Percentiles rank a stretch among this genome's conserved stretches.
These are phyloP conservation scores for Altica lythri DNA, from an alignment of 2,888 invertebrate genomes.

Conservation along the genomic window DNA sequence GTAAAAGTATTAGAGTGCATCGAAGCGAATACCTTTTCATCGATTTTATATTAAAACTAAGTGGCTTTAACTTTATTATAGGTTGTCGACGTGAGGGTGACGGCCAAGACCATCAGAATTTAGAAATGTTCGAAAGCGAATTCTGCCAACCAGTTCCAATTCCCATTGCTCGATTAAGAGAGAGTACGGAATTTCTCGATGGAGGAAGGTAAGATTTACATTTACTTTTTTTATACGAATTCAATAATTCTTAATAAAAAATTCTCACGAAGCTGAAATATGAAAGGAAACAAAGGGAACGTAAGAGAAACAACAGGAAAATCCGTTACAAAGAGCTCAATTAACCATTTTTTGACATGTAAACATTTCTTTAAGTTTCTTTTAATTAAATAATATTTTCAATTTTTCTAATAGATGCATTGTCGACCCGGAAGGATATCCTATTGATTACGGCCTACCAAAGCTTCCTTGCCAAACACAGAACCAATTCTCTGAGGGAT, in stretches of 20 bases:
- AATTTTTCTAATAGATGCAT: constrained; percentile 53
- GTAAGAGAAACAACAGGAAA: neutral
- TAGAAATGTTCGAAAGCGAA: constrained; percentile 27
- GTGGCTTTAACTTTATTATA: constrained; percentile 1
- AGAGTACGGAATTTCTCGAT: constrained; percentile 37
- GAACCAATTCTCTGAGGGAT: constrained; percentile 40
- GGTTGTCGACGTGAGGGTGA: constrained; percentile 55
- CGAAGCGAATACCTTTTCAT: no score
- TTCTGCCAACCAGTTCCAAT: constrained; percentile 21
- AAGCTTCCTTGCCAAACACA: constrained; percentile 58
- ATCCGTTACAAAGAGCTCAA: neutral
- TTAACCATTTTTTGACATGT: neutral
- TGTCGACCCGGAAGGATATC: constrained; percentile 74
- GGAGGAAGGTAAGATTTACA: constrained; percentile 22
- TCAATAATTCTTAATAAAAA: neutral
- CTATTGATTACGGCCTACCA: constrained; percentile 76
- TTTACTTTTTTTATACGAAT: neutral
- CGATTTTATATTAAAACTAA: neutral
- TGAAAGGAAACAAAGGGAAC: no score
- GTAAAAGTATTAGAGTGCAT: no score
- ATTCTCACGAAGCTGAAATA: neutral
- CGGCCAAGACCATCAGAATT: constrained; percentile 38
- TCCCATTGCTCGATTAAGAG: constrained; percentile 40
- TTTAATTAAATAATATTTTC: no score
- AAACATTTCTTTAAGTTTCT: neutral